These are phyloP conservation scores for Dufourea novaeangliae DNA, from an alignment of 1,140 invertebrate species.

Conservation along the genomic window DNA sequence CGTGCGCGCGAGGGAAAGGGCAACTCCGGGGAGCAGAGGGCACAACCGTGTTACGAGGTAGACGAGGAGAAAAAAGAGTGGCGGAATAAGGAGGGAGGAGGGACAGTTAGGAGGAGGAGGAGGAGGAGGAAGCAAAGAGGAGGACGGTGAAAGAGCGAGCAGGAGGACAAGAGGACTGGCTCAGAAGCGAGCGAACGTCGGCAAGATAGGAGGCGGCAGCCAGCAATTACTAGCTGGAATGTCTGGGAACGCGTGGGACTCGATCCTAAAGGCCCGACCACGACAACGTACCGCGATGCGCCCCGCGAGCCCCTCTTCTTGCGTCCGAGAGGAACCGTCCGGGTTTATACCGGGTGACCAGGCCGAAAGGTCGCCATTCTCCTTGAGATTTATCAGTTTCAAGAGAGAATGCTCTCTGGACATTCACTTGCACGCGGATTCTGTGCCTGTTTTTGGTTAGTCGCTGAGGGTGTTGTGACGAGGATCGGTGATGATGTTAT, in stretches of 20 bases:
- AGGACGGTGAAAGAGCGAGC: conserved; percentile 2
- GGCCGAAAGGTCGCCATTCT: conserved; percentile 18
- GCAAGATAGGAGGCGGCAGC: conserved; percentile 76
- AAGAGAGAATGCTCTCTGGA: neutral
- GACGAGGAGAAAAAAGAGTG: conserved; percentile 43
- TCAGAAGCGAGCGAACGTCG: conserved; percentile 68
- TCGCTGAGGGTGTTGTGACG: too few species aligned
- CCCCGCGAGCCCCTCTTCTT: conserved; percentile 29
- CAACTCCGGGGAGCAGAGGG: conserved; percentile 66
- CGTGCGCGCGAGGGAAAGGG: conserved; percentile 59
- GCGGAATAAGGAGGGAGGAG: neutral
- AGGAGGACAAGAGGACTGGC: conserved; percentile 52
- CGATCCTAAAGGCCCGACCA: conserved; percentile 72
- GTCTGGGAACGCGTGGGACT: conserved; percentile 79
- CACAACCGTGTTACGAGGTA: conserved; percentile 58
- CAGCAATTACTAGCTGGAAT: conserved; percentile 79
- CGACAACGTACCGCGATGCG: conserved; percentile 63
- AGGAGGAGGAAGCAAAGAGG: conserved; percentile 7
- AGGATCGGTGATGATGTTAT: too few species aligned
- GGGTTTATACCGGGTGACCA: conserved; percentile 49
- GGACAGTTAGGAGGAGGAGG: conserved; percentile 19
- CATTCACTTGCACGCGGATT: neutral
- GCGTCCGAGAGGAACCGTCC: conserved; percentile 33
- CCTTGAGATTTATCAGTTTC: neutral
- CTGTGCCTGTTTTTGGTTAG: too few species aligned